Base-by-base conservation (phyloP, 2,113 vertebrate genomes). In the Laterallus jamaicensis region DNA sequence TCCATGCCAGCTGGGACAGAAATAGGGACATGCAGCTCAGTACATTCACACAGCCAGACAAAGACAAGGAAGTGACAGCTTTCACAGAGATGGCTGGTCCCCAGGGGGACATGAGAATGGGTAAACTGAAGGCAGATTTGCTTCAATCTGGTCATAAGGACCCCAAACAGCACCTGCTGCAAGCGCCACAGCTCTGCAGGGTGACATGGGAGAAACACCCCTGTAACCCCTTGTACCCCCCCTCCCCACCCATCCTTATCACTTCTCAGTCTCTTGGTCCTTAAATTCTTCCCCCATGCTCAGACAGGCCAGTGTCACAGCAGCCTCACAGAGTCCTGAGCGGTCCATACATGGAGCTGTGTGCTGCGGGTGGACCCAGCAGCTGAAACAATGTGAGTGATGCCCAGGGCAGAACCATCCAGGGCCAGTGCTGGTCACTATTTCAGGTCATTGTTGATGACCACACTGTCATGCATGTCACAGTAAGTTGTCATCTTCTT, bases 361-460 rank as follows among this genome's bases (percentile, higher is more conserved):
- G 79, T 59, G 77, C 77, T 70, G 67, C 1, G 2, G 64, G 66
- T 78, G 58, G 85, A 93, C 15, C 28, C 40, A 73, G 91, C 60
- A 94, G 88, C 50, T 80, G 71, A 77, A 77, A 50, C 32, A 63
- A 90, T 5, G 29, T 7, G 11, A 39, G 32, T 32, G 58, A 86
- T 56, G 55, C 64, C 52, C 56, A 81, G 64, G 28, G 21, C 19
- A 62, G 70, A 58, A 16, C 56, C 52, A 56, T 9, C 40, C 82
- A 59, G 50, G 39, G 31, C 31, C 39, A 56, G n/a, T 2, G 1
- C 15, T 24, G 29, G 63, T 24, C 52, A 26, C 91, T 97, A 95
- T 76, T 98, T 98, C 90, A 99, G 95, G 94, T 99, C 98, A 2
- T 99, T 99, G 97, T 98, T 99, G 97, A 99, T 99, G 56, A 99